phyloP scores from a whole-genome alignment of 2,888 invertebrate genomes.

The Taphrorychus bicolor region DNA sequence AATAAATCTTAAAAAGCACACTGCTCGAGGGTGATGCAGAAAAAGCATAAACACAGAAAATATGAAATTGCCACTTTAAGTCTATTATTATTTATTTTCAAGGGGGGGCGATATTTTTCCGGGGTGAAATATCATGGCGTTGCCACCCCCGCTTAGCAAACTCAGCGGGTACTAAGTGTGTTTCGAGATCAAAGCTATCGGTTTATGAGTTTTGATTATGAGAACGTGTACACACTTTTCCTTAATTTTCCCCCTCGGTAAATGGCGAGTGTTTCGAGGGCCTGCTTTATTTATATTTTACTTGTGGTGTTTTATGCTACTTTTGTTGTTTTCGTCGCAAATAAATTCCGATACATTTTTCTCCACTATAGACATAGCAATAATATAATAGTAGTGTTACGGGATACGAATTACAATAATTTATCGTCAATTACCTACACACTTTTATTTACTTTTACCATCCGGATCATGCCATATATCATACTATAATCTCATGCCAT shows the following conservation, averaged over 20 bases:
- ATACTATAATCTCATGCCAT: too few relatives aligned
- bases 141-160: slow-evolving; percentile 22
- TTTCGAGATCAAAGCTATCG: slow-evolving; percentile 58
- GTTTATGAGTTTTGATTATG: slow-evolving; percentile 41
- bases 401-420: too few relatives aligned
- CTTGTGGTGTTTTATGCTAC: too few relatives aligned
- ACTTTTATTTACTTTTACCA: too few relatives aligned
- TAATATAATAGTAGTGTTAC: too few relatives aligned
- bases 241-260: slow-evolving; percentile 19
- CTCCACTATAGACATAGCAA: too few relatives aligned
- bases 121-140: slow-evolving; percentile 24
- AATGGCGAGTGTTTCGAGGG: not conserved
- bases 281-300: not conserved
- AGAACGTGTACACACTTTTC: slow-evolving; percentile 42
- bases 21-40: slow-evolving; percentile 15
- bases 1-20: slow-evolving; percentile 27
- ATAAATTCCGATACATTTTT: not conserved
- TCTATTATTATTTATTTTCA: slow-evolving; percentile 33
- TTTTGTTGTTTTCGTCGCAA: too few relatives aligned
- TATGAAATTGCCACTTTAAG: slow-evolving; percentile 29
- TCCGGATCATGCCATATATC: too few relatives aligned
- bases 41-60: slow-evolving; percentile 26
- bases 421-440: too few relatives aligned
- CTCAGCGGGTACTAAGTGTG: slow-evolving; percentile 60
- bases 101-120: slow-evolving; percentile 20